Evolutionary conservation across 1,140 invertebrate species (phyloP).

Genomic region (Drosophila micromelanica): DNA sequence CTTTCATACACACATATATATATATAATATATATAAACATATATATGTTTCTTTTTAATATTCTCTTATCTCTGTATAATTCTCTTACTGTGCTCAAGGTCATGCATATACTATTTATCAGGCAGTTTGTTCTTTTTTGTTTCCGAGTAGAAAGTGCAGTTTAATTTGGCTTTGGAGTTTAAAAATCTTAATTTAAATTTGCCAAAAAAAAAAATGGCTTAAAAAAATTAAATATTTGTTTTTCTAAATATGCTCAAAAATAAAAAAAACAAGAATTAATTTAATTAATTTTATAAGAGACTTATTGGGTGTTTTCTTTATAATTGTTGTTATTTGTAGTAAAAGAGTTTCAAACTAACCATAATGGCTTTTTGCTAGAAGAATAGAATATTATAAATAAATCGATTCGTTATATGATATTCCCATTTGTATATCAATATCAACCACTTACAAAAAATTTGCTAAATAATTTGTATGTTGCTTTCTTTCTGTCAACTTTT

Average conservation of each 20-base stretch:
- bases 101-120: neutral
- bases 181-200: neutral
- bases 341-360: too few species aligned
- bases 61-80: slow-evolving; percentile 8
- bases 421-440: neutral
- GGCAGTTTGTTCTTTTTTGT: neutral
- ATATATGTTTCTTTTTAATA: neutral
- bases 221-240: too few species aligned
- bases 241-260: too few species aligned
- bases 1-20: slow-evolving; percentile 7
- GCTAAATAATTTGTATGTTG: neutral
- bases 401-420: too few species aligned
- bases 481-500: slow-evolving; percentile 6
- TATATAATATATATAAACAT: neutral
- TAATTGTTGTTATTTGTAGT: too few species aligned
- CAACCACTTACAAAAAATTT: neutral
- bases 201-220: too few species aligned
- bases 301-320: too few species aligned
- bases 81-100: slow-evolving; percentile 13
- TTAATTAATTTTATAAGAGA: too few species aligned
- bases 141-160: slow-evolving; percentile 20
- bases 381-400: too few species aligned
- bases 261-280: too few species aligned
- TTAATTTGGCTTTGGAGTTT: neutral
- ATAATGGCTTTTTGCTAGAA: too few species aligned